These are phyloP conservation scores for Erannis defoliaria DNA, from an alignment of 2,888 invertebrate genomes.

Conservation along the genomic window DNA sequence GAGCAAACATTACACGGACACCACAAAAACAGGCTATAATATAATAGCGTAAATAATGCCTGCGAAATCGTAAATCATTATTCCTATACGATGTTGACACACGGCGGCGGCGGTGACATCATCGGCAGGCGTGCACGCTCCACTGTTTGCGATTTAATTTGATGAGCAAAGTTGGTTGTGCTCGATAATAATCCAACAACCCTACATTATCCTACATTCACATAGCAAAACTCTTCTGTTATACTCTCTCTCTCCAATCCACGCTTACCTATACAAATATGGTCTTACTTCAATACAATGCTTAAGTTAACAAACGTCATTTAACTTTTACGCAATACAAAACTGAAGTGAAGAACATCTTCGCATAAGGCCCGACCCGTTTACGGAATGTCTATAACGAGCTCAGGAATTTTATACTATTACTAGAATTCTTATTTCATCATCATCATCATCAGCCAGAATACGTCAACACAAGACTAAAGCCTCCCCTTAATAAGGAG, in stretches of 20 bases:
- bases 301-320: too few relatives aligned
- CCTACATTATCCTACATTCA: conserved; percentile 37
- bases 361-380: too few relatives aligned
- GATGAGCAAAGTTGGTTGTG: conserved; percentile 55
- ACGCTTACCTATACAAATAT: too few relatives aligned
- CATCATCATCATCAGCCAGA: too few relatives aligned
- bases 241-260: conserved; percentile 13
- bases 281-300: too few relatives aligned
- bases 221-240: conserved; percentile 10
- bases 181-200: conserved; percentile 52
- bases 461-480: too few relatives aligned
- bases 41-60: conserved; percentile 42
- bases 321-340: too few relatives aligned
- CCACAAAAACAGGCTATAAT: conserved; percentile 35
- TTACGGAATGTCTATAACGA: too few relatives aligned
- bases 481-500: too few relatives aligned
- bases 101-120: conserved; percentile 67
- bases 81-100: conserved; percentile 57
- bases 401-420: too few relatives aligned
- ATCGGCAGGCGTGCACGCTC: conserved; percentile 51
- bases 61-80: conserved; percentile 50
- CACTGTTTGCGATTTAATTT: conserved; percentile 63
- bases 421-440: too few relatives aligned
- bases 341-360: too few relatives aligned
- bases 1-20: conserved; percentile 23